Percentiles rank a stretch among this genome's conserved stretches.
phyloP scores from a whole-genome alignment of 2,888 invertebrate genomes.

The Drosophila paramelanica region DNA sequence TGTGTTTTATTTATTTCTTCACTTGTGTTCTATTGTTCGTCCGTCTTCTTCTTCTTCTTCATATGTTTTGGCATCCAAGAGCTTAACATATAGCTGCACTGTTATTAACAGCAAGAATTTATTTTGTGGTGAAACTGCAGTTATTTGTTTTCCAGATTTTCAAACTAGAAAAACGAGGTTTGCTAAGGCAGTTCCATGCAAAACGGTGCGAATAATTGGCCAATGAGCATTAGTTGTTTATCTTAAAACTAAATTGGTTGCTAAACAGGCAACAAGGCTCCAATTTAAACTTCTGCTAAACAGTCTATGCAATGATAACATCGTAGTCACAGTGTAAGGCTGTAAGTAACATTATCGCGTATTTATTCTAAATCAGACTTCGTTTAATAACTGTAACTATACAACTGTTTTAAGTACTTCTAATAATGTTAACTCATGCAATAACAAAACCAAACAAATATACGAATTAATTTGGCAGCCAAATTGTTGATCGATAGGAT shows the following conservation, averaged over 20 bases:
- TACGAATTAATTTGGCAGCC: background rate
- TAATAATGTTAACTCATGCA: background rate
- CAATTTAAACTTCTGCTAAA: background rate
- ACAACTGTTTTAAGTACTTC: background rate
- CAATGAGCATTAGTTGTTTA: background rate
- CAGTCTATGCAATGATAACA: background rate
- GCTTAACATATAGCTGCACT: conserved; percentile 25
- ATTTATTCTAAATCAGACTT: background rate
- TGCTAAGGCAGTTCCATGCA: background rate
- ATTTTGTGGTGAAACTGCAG: background rate
- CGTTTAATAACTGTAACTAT: background rate
- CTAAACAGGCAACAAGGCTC: background rate
- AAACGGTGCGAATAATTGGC: background rate
- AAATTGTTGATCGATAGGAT: background rate
- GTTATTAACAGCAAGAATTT: conserved; percentile 21
- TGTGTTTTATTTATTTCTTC: conserved; percentile 28
- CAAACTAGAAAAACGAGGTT: background rate
- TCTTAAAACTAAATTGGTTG: background rate
- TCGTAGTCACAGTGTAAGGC: background rate
- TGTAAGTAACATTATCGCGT: background rate
- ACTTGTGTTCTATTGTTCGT: conserved; percentile 22
- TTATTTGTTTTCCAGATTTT: background rate
- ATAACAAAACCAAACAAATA: background rate
- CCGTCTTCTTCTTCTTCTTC: conserved; percentile 28
- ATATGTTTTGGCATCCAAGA: conserved; percentile 30